Base-by-base conservation (phyloP, 2,888 invertebrate genomes). In the Loripinus fragilis region DNA sequence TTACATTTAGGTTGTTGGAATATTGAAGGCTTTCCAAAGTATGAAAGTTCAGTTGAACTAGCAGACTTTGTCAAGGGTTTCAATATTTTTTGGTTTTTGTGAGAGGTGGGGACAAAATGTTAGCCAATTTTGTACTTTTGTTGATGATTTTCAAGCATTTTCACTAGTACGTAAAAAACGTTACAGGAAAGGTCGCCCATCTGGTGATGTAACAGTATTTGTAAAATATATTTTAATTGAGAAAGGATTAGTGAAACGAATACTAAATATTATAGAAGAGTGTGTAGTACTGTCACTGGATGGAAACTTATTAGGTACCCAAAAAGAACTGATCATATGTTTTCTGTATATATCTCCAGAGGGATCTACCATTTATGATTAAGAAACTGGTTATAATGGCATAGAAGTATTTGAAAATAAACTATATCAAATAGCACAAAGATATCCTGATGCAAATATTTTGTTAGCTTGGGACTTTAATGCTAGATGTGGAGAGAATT, bases 351-450 rank as follows among this genome's bases (percentile, higher is more conserved):
- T 68, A 30, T 42, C 68, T 3, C 68, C 68, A 28, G 68, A 68
- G 30, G 42, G 68, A 28, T 68, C 68, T 42, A 45, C 68, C 8
- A 45, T 68, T 28, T 68, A 68, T 68, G 17, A 28, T 68, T 28
- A 48, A 28, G 60, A 60, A 60, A 68, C 68, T 28, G 68, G 66
- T 41, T 41, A 8, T 20, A 45, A 68, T 17, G 68, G 48, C 17
- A 68, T 68, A 23, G 68, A 68, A 28, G 28, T 68, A 28, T 68
- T 68, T 68, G 68, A 68, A 42, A 45, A 45, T 28, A 68, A 68
- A 5, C 30, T 68, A 41, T 68, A 28, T 33, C 28, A 68, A 28
- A 45, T 68, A 7, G 17, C 28, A 10, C 42, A 42, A n/a, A 42
- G 28, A 28, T 68, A 68, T 20, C 68, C 68, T 2, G 68, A 68